A percentile compares a stretch with the other conserved stretches of the same genome.
phyloP scores from a whole-genome alignment of 2,113 vertebrate species.

The Alaudala cheleensis region DNA sequence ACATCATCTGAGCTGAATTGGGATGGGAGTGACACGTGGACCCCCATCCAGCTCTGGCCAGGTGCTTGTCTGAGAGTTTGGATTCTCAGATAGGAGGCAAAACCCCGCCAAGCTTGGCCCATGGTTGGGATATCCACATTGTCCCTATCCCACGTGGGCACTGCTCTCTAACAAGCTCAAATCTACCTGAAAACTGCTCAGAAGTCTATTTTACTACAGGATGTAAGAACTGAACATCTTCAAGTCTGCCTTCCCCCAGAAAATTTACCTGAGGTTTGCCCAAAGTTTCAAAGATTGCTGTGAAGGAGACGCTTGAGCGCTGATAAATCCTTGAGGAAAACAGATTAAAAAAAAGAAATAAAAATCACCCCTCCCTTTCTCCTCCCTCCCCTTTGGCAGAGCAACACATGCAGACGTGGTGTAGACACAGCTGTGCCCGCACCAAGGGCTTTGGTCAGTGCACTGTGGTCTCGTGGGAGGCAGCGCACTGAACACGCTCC shows the following conservation, averaged over 20 bases:
- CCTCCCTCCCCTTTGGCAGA: constrained; percentile 11
- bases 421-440: constrained; percentile 62
- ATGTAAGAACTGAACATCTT: not conserved
- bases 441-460: constrained; percentile 43
- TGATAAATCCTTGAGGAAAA: not conserved
- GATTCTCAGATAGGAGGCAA: not conserved
- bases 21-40: not conserved
- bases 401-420: constrained; percentile 23
- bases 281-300: not conserved
- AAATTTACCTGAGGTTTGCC: not conserved
- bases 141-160: not conserved
- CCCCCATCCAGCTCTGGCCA: too few species aligned
- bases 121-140: not conserved
- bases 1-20: not conserved
- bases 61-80: not conserved
- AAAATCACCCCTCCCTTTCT: constrained; percentile 6
- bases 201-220: not conserved
- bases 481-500: accelerated
- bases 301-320: not conserved
- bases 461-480: constrained; percentile 17
- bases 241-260: not conserved
- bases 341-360: not conserved
- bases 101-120: not conserved
- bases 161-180: not conserved
- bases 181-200: not conserved